These are phyloP conservation scores for Mellivora capensis DNA, from an alignment of 2,113 vertebrate species.

Conservation along the genomic window DNA sequence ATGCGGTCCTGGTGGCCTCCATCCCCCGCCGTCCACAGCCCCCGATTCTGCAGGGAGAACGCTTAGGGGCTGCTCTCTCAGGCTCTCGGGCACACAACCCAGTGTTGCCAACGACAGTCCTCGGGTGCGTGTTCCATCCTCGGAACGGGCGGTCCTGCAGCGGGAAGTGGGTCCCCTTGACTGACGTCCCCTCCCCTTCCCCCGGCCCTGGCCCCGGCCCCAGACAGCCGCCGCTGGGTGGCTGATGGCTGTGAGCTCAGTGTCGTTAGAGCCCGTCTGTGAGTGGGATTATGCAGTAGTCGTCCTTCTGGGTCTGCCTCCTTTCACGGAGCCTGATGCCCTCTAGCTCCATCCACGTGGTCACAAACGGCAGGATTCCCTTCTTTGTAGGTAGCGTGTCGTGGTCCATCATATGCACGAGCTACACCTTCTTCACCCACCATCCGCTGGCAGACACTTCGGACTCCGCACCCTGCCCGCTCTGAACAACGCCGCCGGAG, in stretches of 20 bases:
- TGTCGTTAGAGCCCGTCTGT: not conserved
- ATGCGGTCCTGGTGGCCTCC: fast-evolving
- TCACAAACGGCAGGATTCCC: not conserved
- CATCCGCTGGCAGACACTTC: not conserved
- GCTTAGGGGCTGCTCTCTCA: fast-evolving
- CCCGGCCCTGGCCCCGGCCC: not conserved
- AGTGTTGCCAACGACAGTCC: fast-evolving
- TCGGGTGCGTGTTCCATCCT: fast-evolving
- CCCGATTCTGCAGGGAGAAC: not conserved
- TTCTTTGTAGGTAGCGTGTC: not conserved
- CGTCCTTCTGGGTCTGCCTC: not conserved
- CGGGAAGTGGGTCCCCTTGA: not conserved
- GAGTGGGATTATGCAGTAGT: not conserved
- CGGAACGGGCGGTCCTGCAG: not conserved
- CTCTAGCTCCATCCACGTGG: not conserved
- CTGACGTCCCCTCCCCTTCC: not conserved
- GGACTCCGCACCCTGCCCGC: fast-evolving
- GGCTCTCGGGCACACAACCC: not conserved
- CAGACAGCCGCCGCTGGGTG: fast-evolving
- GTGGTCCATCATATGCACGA: not conserved
- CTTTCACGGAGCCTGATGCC: not conserved
- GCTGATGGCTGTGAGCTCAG: not conserved
- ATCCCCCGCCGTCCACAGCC: not conserved
- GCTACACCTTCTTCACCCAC: not conserved
- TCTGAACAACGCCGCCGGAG: fast-evolving